phyloP scores from a whole-genome alignment of 2,797 vertebrate genomes.

The Thamnophis elegans region DNA sequence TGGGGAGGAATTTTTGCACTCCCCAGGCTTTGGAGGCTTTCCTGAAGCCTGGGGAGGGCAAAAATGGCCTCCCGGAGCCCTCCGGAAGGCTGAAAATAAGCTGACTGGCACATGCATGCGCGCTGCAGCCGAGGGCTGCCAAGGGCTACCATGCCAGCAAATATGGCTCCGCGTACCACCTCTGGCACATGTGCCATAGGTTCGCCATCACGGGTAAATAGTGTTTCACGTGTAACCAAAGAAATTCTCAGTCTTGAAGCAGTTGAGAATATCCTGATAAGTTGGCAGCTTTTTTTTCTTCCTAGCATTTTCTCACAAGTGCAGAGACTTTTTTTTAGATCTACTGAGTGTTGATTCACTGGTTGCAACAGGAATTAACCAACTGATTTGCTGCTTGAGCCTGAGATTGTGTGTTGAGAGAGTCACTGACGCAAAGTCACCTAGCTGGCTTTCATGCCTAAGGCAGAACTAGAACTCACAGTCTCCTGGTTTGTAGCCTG shows the following conservation, averaged over 20 bases:
- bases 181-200: too few relatives aligned
- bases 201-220: background rate
- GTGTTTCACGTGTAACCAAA: background rate
- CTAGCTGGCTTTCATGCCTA: background rate
- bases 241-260: background rate
- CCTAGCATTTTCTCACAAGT: background rate
- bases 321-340: background rate
- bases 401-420: background rate
- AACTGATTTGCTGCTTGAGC: background rate
- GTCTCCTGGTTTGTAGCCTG: background rate
- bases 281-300: background rate
- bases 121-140: too few relatives aligned
- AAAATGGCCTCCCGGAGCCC: too few relatives aligned
- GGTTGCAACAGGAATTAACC: background rate
- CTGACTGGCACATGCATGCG: too few relatives aligned
- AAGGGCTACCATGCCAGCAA: too few relatives aligned
- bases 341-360: background rate
- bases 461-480: background rate
- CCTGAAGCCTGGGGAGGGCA: too few relatives aligned
- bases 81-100: too few relatives aligned
- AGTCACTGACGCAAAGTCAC: too few relatives aligned
- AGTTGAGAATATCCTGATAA: constrained; percentile 24
- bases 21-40: too few relatives aligned
- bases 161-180: too few relatives aligned
- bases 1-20: too few relatives aligned